Conservation (phyloP, 2,797 vertebrate genomes). For the Gobionotothen gibberifrons region DNA sequence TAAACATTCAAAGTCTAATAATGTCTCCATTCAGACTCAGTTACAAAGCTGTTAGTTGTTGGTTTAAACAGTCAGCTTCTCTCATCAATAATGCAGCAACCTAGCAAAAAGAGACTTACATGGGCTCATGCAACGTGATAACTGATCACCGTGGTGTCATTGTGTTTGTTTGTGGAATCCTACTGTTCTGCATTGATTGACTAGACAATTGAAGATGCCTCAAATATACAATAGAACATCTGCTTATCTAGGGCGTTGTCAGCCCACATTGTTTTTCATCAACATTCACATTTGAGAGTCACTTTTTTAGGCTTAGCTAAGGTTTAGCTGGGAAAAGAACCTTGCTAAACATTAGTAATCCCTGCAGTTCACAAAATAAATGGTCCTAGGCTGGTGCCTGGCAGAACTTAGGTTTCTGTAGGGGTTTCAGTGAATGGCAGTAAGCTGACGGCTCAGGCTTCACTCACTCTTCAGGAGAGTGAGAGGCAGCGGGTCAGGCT, state of each 20-base stretch:
- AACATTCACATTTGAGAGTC: conserved; percentile 1
- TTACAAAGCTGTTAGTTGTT: conserved; percentile 27
- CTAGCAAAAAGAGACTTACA: conserved; percentile 23
- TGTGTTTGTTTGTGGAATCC: conserved; percentile 12
- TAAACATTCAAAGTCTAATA: not conserved
- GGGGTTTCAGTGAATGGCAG: conserved; percentile 46
- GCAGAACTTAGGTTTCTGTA: conserved; percentile 20
- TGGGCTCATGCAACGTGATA: conserved; percentile 25
- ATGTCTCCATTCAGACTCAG: conserved; percentile 19
- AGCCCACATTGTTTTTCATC: conserved; percentile 22
- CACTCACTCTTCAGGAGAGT: conserved; percentile 45
- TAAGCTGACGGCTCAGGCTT: conserved; percentile 41
- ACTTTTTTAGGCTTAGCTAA: not conserved
- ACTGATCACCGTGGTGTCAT: conserved; percentile 30
- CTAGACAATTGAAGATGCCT: conserved; percentile 12
- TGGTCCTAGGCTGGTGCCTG: conserved; percentile 15
- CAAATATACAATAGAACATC: conserved; percentile 6
- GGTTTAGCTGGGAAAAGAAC: conserved; percentile 8
- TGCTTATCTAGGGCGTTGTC: not conserved
- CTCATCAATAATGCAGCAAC: conserved; percentile 55
- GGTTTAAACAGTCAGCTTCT: conserved; percentile 35
- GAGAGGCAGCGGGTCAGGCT: conserved; percentile 48
- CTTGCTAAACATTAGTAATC: conserved; percentile 9
- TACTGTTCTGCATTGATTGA: conserved; percentile 18
- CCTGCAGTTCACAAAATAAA: conserved; percentile 11